phyloP scores from a whole-genome alignment of 1,140 invertebrate species.

The Aphidius ervi region DNA sequence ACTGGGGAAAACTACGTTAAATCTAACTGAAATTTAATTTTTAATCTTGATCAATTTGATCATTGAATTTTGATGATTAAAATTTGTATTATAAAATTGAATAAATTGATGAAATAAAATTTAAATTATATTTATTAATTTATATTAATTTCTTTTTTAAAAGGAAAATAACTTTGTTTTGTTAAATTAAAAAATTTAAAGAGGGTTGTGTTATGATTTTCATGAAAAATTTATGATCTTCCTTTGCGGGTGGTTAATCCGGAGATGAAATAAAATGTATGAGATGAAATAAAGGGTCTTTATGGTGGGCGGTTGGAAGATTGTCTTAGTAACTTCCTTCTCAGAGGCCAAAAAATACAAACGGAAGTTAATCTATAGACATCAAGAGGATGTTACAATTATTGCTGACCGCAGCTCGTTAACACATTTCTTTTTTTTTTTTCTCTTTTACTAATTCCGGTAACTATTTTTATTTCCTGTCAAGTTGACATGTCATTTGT shows the following conservation, averaged over 20 bases:
- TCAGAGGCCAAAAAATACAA: constrained; percentile 28
- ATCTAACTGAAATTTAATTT: too few species aligned
- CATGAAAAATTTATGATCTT: too few species aligned
- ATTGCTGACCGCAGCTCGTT: constrained; percentile 48
- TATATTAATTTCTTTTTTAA: too few species aligned
- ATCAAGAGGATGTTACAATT: constrained; percentile 51
- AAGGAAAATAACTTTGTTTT: too few species aligned
- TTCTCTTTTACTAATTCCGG: constrained; percentile 34
- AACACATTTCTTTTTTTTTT: constrained; percentile 47
- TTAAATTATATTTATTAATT: too few species aligned
- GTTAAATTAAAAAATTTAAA: too few species aligned
- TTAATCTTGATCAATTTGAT: too few species aligned
- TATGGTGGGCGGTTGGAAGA: constrained; percentile 37
- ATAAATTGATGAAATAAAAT: too few species aligned
- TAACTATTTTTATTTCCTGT: constrained; percentile 9
- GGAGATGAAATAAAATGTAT: not conserved
- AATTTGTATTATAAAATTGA: not conserved
- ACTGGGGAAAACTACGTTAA: too few species aligned
- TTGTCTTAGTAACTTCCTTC: constrained; percentile 48
- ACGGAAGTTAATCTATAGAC: constrained; percentile 42
- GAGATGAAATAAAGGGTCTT: constrained; percentile 24
- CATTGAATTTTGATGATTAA: not conserved
- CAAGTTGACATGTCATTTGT: too few species aligned
- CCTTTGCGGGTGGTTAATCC: constrained; percentile 1
- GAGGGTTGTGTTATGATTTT: too few species aligned